Conservation (phyloP, 2,888 invertebrate species). For the Drosophila formosana region DNA sequence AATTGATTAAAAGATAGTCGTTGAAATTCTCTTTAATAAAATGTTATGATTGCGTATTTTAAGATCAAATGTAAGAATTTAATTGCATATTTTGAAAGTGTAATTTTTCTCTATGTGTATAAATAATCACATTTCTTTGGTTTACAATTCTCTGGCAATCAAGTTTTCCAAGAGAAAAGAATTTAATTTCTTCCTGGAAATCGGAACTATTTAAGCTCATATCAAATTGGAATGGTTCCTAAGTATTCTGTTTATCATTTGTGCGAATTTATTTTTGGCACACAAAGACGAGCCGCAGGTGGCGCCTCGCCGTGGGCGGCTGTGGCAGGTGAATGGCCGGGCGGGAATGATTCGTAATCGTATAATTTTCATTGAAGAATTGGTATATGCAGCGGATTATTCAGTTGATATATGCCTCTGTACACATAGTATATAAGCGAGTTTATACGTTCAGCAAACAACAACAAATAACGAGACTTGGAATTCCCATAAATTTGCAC, state of each 20-base stretch:
- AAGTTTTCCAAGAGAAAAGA: not conserved
- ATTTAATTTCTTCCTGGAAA: not conserved
- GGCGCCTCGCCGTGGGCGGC: conserved; percentile 38
- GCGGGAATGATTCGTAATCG: conserved; percentile 26
- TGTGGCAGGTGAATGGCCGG: conserved; percentile 40
- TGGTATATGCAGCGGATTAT: conserved; percentile 19
- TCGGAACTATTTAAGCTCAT: not conserved
- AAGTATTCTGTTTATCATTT: conserved; percentile 28
- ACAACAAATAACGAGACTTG: conserved; percentile 20
- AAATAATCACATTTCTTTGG: no score
- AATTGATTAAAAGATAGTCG: no score
- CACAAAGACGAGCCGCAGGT: conserved; percentile 33
- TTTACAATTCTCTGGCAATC: not conserved
- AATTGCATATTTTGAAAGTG: no score
- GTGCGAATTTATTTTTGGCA: conserved; percentile 21
- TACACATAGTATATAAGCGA: not conserved
- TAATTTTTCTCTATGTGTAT: no score
- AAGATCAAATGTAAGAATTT: no score
- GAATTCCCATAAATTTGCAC: conserved; percentile 37
- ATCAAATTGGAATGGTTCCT: not conserved
- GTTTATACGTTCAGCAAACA: conserved; percentile 6
- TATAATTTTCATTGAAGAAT: conserved; percentile 48
- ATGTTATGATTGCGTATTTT: no score
- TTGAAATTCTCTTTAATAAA: no score
- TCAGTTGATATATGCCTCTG: conserved; percentile 13